Evolutionary conservation across 30 jellyfish, hydroid and myxozoan species (phyloP), one percentile per base, ranked within the genome.

Genomic region (Hydra vulgaris): DNA sequence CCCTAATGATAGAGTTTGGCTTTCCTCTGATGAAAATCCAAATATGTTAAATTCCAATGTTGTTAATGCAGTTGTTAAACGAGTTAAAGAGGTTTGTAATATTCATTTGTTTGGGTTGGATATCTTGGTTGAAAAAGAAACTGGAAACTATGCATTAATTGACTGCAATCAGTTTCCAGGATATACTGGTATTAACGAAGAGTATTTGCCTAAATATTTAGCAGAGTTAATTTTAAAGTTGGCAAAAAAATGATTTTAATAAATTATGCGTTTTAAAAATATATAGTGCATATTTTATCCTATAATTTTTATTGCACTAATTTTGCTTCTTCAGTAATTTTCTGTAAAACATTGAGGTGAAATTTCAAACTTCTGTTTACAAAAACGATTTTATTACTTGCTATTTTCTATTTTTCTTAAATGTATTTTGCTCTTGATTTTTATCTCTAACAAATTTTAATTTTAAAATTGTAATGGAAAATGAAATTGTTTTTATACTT

Each of bases 121-220:
- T 81, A 73, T 93, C 40, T 74, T 93, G 52, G 68, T 81, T 12
- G 95, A 93, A 27, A 68, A 52, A 71, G 83, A 77, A 17, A 73
- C 94, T 17, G 95, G 96, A 17, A 72, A 88, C 69, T 93, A 93
- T 76, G 96, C 95, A 7, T 70, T 93, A 17, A 87, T 93, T 67
- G 99, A 93, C 78, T 70, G 88, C 22, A 93, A 93, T 82, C 95
- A 87, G 69, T 88, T 93, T 53, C 99, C 99, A 8, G 99, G 99
- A 0, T 93, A 84, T 76, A 87, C 84, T 52, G 99, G 99, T 8
- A 89, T 83, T 17, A 81, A 55, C 27, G 81, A 80, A 21, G 25
- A 71, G 18, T 83, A 86, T 5, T 81, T 91, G 52, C 88, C 89
- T 23, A 20, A 70, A 15, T 90, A 91, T 78, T 75, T 91, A 22